Evolutionary conservation across 2,888 invertebrate genomes (phyloP), one percentile per base, ranked within the genome.

Genomic region (Cremastobaeus sp.): DNA sequence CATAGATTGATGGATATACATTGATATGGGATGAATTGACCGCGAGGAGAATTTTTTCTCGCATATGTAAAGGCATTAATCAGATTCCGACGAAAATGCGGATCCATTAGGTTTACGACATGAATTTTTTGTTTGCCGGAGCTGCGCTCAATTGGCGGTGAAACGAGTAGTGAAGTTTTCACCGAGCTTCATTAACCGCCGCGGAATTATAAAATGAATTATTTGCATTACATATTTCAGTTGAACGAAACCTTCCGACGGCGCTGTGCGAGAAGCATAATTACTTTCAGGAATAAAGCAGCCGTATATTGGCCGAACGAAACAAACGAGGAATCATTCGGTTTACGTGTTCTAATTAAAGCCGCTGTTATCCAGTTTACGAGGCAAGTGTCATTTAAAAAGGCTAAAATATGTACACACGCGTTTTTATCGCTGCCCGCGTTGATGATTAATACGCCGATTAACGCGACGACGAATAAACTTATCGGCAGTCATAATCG

Each of bases 331-430:
- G 43, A 43, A 64, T 52, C 39, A 11, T 18, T 37, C n/a, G 8
- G 25, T 43, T 62, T 39, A 32, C 12, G 9, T 15, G 17, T 18
- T 45, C 15, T 35, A 45, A 54, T 45, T 45, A 54, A 55, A 28
- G 32, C 17, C 47, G 55, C 34, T 39, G 17, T 15, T 47, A 37
- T 47, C 32, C 39, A 17, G 37, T 65, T 55, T 39, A 65, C 9
- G 47, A 39, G 8, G 3, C 20, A 5, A 1, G 55, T 50, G 66
- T 57, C 66, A 43, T 57, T 66, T 64, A 48, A 65, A 65, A 62
- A 45, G 34, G 39, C 20, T 39, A 6, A 30, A n/a, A n/a, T n/a
- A n/a, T n/a, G n/a, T n/a, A n/a, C n/a, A n/a, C n/a, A n/a, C n/a
- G n/a, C 15, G 15, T 18, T 32, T 48, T 48, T 52, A 37, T 25